These are phyloP conservation scores for Decapterus maruadsi DNA, from an alignment of 2,797 vertebrate genomes.

Conservation along the genomic window DNA sequence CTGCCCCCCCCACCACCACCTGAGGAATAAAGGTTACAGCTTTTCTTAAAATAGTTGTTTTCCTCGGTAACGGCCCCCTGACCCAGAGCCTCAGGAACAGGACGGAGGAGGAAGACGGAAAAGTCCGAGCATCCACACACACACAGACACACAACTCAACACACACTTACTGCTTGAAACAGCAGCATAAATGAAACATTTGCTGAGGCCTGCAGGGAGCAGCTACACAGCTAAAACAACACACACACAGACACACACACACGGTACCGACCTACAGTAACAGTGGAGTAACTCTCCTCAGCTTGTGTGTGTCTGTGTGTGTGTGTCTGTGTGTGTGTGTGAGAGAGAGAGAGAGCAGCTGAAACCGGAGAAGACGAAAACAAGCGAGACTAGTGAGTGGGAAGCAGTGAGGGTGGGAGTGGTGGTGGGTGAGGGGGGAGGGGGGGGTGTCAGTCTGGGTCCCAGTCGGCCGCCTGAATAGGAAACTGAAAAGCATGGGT, in stretches of 20 bases:
- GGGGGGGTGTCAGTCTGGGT: slow-evolving; percentile 26
- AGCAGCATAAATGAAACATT: slow-evolving; percentile 65
- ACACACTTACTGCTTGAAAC: slow-evolving; percentile 4
- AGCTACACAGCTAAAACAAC: slow-evolving; percentile 57
- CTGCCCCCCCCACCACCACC: not conserved
- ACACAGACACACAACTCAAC: not conserved
- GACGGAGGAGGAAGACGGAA: not conserved
- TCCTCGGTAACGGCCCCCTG: slow-evolving; percentile 14
- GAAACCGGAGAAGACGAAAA: no score
- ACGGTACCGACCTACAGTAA: not conserved
- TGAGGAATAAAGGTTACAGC: slow-evolving; percentile 17
- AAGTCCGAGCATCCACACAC: not conserved
- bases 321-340: no score
- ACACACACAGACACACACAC: slow-evolving; percentile 21
- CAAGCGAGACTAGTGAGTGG: no score
- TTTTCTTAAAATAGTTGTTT: slow-evolving; percentile 40
- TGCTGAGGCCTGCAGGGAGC: slow-evolving; percentile 48
- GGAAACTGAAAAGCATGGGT: slow-evolving; percentile 46
- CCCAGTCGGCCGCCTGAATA: slow-evolving; percentile 33
- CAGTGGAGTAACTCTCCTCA: not conserved
- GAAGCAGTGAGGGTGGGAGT: no score
- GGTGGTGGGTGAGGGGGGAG: not conserved
- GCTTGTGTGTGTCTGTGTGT: no score
- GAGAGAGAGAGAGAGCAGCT: slow-evolving; percentile 17
- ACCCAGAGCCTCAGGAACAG: slow-evolving; percentile 10